Percentiles rank a stretch among this genome's conserved stretches.
Evolutionary conservation across 2,797 vertebrate species (phyloP).

Genomic region (Neosilurus hyrtlii): DNA sequence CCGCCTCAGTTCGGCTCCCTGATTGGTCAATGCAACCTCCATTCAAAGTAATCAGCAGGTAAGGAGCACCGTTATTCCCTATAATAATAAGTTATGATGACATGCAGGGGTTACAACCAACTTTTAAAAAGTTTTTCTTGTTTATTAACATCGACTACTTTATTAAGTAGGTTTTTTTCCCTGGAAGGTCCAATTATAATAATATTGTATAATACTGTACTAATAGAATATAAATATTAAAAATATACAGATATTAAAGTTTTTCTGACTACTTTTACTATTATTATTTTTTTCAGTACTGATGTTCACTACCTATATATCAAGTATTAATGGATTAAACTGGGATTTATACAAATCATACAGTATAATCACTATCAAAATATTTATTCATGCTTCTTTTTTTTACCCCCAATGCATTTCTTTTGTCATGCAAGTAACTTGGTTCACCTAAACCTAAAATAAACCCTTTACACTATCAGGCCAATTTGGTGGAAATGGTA

Average conservation of each 20-base stretch:
- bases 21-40: constrained; percentile 54
- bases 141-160: neutral
- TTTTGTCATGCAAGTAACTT: neutral
- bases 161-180: neutral
- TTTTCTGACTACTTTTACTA: too few species aligned
- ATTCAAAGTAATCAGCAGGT: constrained; percentile 64
- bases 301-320: neutral
- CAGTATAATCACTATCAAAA: neutral
- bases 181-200: neutral
- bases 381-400: neutral
- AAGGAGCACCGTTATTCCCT: constrained; percentile 45
- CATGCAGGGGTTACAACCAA: neutral
- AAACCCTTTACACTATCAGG: neutral
- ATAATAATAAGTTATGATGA: constrained; percentile 17
- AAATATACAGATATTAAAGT: neutral
- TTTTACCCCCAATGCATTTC: neutral
- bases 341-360: neutral
- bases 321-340: neutral
- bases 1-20: constrained; percentile 62
- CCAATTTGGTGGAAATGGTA: too few species aligned
- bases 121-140: neutral
- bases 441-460: neutral
- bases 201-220: too few species aligned
- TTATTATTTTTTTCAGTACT: too few species aligned
- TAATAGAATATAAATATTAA: too few species aligned